A percentile compares a stretch with the other conserved stretches of the same genome.
phyloP scores from a whole-genome alignment of 1,140 invertebrate genomes.

The Mya arenaria region DNA sequence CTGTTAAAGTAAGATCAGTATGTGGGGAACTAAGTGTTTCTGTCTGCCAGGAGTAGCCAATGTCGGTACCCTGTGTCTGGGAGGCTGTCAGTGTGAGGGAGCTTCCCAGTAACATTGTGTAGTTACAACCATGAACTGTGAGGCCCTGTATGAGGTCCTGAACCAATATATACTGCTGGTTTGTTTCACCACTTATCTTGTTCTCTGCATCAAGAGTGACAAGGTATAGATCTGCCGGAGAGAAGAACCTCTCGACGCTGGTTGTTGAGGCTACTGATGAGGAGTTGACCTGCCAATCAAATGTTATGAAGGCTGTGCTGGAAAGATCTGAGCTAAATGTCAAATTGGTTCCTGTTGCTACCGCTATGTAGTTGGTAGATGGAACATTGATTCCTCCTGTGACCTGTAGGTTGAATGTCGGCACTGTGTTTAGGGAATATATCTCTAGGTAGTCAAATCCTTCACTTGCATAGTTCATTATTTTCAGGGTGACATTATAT shows the following conservation, averaged over 20 bases:
- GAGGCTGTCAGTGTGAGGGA: conserved; percentile 40
- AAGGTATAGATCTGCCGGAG: conserved; percentile 46
- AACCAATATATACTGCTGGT: conserved; percentile 39
- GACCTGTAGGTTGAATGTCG: conserved; percentile 25
- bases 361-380: conserved; percentile 49
- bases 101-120: conserved; percentile 37
- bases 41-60: conserved; percentile 53
- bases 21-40: not conserved
- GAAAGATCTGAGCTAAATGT: conserved; percentile 47
- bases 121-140: conserved; percentile 50
- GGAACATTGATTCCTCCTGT: conserved; percentile 54
- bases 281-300: conserved; percentile 58
- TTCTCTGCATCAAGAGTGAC: conserved; percentile 63
- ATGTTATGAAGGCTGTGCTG: conserved; percentile 36
- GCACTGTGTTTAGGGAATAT: conserved; percentile 48
- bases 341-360: conserved; percentile 3
- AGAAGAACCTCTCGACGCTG: conserved; percentile 14
- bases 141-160: conserved; percentile 61
- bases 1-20: conserved; percentile 9
- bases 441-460: conserved; percentile 18
- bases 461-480: conserved; percentile 36
- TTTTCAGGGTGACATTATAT: conserved; percentile 25
- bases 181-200: conserved; percentile 52
- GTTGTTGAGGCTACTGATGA: not conserved
- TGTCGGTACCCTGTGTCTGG: conserved; percentile 59